Evolutionary conservation across 1,140 invertebrate genomes (phyloP).

Genomic region (Bombus affinis): DNA sequence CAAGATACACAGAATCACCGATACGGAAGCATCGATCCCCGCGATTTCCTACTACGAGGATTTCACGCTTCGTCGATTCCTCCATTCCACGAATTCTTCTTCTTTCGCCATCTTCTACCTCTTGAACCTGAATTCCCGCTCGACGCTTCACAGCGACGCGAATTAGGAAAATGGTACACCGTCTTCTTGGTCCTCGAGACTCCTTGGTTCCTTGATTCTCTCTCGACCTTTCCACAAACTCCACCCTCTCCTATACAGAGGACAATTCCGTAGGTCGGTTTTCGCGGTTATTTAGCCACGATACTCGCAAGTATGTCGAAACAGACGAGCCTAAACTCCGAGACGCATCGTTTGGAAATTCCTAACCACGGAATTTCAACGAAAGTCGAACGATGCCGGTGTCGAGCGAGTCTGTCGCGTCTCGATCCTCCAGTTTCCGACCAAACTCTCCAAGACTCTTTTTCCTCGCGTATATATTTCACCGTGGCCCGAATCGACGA

Average conservation of each 20-base stretch:
- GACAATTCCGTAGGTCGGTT: background rate
- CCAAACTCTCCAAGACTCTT: background rate
- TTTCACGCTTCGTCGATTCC: background rate
- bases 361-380: background rate
- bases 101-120: background rate
- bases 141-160: background rate
- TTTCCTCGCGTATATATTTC: background rate
- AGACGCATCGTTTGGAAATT: too few relatives aligned
- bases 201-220: too few relatives aligned
- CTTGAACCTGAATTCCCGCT: background rate
- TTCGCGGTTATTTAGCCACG: background rate
- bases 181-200: too few relatives aligned
- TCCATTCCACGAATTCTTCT: background rate
- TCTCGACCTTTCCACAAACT: too few relatives aligned
- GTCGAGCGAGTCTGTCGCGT: too few relatives aligned
- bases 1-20: background rate
- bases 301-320: background rate
- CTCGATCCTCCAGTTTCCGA: background rate
- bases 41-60: background rate
- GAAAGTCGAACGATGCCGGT: too few relatives aligned
- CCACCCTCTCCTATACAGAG: background rate
- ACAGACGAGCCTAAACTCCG: too few relatives aligned
- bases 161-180: too few relatives aligned
- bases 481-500: conserved; percentile 21
- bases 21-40: conserved; percentile 2